phyloP scores from a whole-genome alignment of 1,140 invertebrate species.

The Zaprionus kolodkinae region DNA sequence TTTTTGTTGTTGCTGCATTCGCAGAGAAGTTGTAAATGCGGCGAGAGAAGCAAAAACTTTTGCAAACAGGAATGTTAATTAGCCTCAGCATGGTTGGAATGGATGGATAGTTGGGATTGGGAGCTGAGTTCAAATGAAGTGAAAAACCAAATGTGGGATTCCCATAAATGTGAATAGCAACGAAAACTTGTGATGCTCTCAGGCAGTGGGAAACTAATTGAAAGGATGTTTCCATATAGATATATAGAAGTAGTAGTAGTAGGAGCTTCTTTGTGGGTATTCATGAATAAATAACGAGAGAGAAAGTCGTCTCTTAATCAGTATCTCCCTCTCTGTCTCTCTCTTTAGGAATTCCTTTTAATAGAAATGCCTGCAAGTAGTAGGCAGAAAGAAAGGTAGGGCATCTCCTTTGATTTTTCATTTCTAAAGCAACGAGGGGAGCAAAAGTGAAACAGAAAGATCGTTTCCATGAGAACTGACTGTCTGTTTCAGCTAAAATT shows the following conservation, averaged over 20 bases:
- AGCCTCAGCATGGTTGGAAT: neutral
- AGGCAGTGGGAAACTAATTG: neutral
- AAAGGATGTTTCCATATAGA: neutral
- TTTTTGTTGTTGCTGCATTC: slow-evolving; percentile 21
- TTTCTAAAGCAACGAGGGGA: neutral
- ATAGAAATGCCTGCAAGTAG: neutral
- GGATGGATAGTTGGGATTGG: neutral
- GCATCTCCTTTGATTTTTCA: too few relatives aligned
- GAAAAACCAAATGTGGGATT: slow-evolving; percentile 19
- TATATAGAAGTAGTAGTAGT: neutral
- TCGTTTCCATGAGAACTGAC: too few relatives aligned
- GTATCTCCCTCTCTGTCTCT: neutral
- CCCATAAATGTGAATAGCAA: neutral
- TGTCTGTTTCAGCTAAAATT: neutral
- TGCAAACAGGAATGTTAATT: slow-evolving; percentile 32
- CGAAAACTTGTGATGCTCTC: neutral
- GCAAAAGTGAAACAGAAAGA: neutral
- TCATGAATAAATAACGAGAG: neutral
- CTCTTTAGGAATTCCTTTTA: neutral
- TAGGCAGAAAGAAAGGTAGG: too few relatives aligned
- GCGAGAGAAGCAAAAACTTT: slow-evolving; percentile 8
- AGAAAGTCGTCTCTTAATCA: neutral
- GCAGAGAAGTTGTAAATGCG: slow-evolving; percentile 27
- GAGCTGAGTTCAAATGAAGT: slow-evolving; percentile 4
- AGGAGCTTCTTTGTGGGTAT: neutral